Conservation (phyloP, 2,888 invertebrate genomes). For the Pyralis farinalis region DNA sequence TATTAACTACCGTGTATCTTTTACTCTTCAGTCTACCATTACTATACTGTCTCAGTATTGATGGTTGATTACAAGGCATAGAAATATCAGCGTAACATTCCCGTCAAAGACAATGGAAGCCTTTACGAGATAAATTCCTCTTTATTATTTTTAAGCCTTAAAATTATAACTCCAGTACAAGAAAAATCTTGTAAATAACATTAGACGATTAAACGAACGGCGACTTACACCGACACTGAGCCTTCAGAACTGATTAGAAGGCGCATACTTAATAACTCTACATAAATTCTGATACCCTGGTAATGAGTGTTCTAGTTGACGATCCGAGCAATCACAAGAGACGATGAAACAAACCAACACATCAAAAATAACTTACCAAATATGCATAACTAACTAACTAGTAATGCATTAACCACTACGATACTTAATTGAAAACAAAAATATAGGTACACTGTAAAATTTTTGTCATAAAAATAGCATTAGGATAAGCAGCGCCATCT, state of each 20-base stretch:
- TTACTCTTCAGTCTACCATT: slow-evolving; percentile 23
- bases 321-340: slow-evolving; percentile 64
- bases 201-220: slow-evolving; percentile 18
- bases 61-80: slow-evolving; percentile 16
- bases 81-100: slow-evolving; percentile 8
- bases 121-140: not conserved
- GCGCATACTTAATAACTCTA: slow-evolving; percentile 34
- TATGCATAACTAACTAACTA: too few species aligned
- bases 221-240: slow-evolving; percentile 45
- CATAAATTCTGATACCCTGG: slow-evolving; percentile 49
- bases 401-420: slow-evolving; percentile 25
- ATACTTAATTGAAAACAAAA: slow-evolving; percentile 17
- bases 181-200: slow-evolving; percentile 2
- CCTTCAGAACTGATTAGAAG: slow-evolving; percentile 40
- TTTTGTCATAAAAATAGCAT: slow-evolving; percentile 15
- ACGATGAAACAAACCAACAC: slow-evolving; percentile 34
- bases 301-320: slow-evolving; percentile 77
- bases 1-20: slow-evolving; percentile 59
- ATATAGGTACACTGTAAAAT: slow-evolving; percentile 2
- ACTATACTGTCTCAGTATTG: slow-evolving; percentile 16
- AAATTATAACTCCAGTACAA: too few species aligned
- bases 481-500: slow-evolving; percentile 55
- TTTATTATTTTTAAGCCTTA: not conserved
- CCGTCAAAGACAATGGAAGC: too few species aligned
- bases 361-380: too few species aligned